Base-by-base conservation (phyloP, 2,113 vertebrate species). In the Otocyon megalotis region DNA sequence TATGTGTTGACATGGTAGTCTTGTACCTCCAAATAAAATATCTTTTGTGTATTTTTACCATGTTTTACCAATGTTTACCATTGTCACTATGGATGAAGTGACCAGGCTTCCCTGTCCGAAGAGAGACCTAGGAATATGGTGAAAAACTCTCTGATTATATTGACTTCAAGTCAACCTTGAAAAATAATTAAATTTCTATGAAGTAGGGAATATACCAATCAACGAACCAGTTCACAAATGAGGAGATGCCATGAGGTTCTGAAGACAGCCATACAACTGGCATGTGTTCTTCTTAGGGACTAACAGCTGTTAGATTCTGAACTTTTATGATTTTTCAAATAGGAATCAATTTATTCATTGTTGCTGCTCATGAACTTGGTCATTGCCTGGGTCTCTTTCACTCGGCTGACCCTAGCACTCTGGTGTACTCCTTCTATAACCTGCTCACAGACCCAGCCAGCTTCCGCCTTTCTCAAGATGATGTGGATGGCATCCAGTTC, bases 301-400 rank as follows among this genome's bases (percentile, higher is more conserved):
- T 17, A 43, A 56, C 24, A 63, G 28, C 48, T 80, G 8, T 8
- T 8, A 24, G 2, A 74, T n/a, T 67, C 80, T 93, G 43, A 93
- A 91, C 1, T 58, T 71, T 94, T 95, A 32, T 0, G 14, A 76
- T 97, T 30, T 88, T 93, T 62, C 85, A 96, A 98, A 93, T 62
- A 99, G 99, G 98, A 50, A 83, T 83, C 0, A 99, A 99, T 92
- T 89, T 99, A 92, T 99, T 99, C 79, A 97, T 99, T 84, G 99
- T 99, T 87, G 99, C 99, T 81, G 99, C 98, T 50, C 99, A 99
- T 97, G 99, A 99, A 96, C 98, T 99, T 97, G 99, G 99, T 17
- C 99, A 99, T 74, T 99, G 99, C 22, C 93, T 99, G 88, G 99
- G 99, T 95, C 98, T 99, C 60, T 97, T 63, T 15, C 99, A 99